phyloP scores from a whole-genome alignment of 2,113 vertebrate genomes.

The Trematomus loennbergii region DNA sequence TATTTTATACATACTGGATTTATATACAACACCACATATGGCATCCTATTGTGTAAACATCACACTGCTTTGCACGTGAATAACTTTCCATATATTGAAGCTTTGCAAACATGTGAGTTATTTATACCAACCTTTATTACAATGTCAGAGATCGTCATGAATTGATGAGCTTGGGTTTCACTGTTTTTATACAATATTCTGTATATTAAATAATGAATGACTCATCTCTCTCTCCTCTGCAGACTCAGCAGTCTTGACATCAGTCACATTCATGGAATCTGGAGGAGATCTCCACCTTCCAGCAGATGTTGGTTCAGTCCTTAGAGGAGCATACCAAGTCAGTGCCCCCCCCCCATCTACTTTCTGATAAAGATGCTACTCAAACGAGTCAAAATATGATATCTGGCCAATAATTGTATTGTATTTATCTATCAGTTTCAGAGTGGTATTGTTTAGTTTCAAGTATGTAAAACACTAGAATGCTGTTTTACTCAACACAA shows the following conservation, averaged over 20 bases:
- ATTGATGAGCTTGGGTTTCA: no score
- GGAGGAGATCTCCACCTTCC: slow-evolving; percentile 96
- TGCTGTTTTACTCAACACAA: neutral
- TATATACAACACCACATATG: neutral
- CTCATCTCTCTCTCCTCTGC: slow-evolving; percentile 23
- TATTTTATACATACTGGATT: neutral
- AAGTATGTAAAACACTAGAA: neutral
- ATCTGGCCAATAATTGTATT: neutral
- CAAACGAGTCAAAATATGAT: neutral
- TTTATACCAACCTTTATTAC: neutral
- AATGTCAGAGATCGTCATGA: neutral
- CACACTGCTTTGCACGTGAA: neutral
- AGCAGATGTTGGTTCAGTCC: slow-evolving; percentile 95
- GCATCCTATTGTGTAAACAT: neutral
- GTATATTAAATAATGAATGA: slow-evolving; percentile 1
- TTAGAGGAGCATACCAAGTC: slow-evolving; percentile 97
- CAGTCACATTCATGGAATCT: slow-evolving; percentile 92
- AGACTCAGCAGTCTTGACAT: slow-evolving; percentile 89
- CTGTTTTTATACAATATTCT: neutral
- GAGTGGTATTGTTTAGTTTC: neutral
- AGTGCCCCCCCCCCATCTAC: slow-evolving; percentile 14
- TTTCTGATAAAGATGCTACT: neutral
- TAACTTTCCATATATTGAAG: neutral
- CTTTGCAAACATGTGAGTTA: neutral
- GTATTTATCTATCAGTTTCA: no score